Conservation (phyloP, 2,797 vertebrate species). For the Meda fulgida region DNA sequence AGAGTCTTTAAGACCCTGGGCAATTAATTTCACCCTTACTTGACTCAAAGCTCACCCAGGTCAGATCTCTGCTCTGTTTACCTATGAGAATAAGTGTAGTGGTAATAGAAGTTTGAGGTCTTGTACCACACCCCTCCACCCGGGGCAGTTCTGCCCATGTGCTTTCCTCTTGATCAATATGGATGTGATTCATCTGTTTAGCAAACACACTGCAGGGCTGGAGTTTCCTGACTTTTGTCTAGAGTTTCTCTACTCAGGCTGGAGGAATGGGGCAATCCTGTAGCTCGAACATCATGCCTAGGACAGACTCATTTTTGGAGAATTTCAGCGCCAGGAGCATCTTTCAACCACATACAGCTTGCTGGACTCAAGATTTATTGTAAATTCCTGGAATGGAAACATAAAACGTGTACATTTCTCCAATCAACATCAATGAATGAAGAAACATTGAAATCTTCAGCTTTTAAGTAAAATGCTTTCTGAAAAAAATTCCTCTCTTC, state of each 20-base stretch:
- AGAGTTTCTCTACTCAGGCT: conserved; percentile 55
- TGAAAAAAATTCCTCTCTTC: neutral
- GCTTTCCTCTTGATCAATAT: conserved; percentile 38
- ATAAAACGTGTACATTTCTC: neutral
- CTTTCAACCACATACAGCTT: neutral
- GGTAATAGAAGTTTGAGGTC: conserved; percentile 17
- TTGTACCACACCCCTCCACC: neutral
- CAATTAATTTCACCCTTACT: conserved; percentile 9
- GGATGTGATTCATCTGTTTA: conserved; percentile 50
- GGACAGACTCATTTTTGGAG: neutral
- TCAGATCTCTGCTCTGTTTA: conserved; percentile 20
- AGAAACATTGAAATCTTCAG: neutral
- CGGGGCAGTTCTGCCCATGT: conserved; percentile 8
- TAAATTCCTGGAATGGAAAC: neutral
- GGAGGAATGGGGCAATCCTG: conserved; percentile 59
- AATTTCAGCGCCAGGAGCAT: neutral
- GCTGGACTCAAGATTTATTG: neutral
- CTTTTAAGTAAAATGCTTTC: neutral
- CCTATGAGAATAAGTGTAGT: neutral
- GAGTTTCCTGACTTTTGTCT: conserved; percentile 70
- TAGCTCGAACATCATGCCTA: neutral
- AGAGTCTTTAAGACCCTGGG: neutral
- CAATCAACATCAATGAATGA: neutral
- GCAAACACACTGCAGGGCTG: conserved; percentile 55
- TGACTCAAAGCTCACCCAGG: neutral